Base-by-base conservation (phyloP, 1,140 invertebrate species). In the Procambarus clarkii region DNA sequence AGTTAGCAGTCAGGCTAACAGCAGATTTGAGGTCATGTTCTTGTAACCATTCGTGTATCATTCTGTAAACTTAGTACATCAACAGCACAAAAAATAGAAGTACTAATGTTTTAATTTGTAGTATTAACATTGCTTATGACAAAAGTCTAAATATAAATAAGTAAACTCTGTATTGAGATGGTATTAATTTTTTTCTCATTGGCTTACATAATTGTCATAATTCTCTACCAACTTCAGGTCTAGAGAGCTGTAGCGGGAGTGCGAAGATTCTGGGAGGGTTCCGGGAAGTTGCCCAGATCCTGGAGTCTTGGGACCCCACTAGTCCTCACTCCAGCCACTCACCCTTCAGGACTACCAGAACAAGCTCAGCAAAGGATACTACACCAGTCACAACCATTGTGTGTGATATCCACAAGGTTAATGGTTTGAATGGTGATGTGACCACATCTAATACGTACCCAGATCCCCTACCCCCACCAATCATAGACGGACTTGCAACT, bases 211-310 rank as follows among this genome's bases (percentile, higher is more conserved):
- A 34, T 34, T 34, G 34, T 34, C 34, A 34, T 34, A 34, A 34
- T 54, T 5, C 13, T 13, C 50, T 21, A 18, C 13, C 60, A 21
- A 34, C 21, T 24, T 74, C 85, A 87, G 85, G 85, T 58, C 34
- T 87, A 50, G 85, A 87, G 76, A 87, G 76, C 15, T 87, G 85
- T 45, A 87, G 76, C 34, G 85, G 85, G 46, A 87, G 85, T 34
- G 76, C 71, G n/a, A 87, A 87, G 46, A 50, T 87, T n/a, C 50
- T 87, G n/a, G 85, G 85, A 18, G 85, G 85, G 13, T 87, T 87
- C 76, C 76, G 85, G 3, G 85, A 87, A 76, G 85, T 87, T 44
- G 85, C 85, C 24, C 85, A 87, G 13, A 87, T 87, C 50, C 71
- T 87, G 85, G 85, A 87, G 85, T 87, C 85, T 5, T 87, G 85